Conservation (phyloP, 2,888 invertebrate species). For the Drosophila quinaria region DNA sequence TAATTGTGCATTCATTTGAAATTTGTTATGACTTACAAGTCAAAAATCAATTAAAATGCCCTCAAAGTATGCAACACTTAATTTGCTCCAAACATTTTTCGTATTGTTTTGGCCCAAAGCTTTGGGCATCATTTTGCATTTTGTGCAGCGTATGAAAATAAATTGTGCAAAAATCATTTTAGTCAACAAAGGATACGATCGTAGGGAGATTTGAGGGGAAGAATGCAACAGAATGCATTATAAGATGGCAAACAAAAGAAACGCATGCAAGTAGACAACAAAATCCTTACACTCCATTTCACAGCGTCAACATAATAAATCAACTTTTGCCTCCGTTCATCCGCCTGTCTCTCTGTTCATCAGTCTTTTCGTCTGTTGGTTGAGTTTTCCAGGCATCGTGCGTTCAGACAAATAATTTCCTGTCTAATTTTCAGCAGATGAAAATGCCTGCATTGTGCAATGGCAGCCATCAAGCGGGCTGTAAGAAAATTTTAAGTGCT, state of each 20-base stretch:
- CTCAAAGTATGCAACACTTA: slow-evolving; percentile 42
- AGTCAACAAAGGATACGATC: slow-evolving; percentile 1
- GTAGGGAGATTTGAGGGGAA: neutral
- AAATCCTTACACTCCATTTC: slow-evolving; percentile 66
- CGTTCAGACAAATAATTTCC: slow-evolving; percentile 67
- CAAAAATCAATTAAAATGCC: slow-evolving; percentile 53
- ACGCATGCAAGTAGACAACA: slow-evolving; percentile 59
- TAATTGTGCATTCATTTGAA: slow-evolving; percentile 14
- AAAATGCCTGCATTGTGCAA: slow-evolving; percentile 30
- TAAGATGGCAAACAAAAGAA: slow-evolving; percentile 54
- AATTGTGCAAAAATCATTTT: slow-evolving; percentile 48
- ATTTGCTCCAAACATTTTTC: slow-evolving; percentile 42
- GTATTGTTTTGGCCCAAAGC: slow-evolving; percentile 21
- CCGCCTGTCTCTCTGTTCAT: neutral
- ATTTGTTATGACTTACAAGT: slow-evolving; percentile 28
- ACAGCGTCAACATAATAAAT: slow-evolving; percentile 71
- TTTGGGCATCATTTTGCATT: slow-evolving; percentile 39
- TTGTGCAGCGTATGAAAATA: slow-evolving; percentile 49
- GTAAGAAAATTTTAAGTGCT: slow-evolving; percentile 51
- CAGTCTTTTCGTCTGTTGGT: neutral
- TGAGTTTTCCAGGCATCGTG: slow-evolving; percentile 14
- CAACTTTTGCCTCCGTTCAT: slow-evolving; percentile 45
- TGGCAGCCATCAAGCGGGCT: slow-evolving; percentile 41
- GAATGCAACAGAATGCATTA: slow-evolving; percentile 39
- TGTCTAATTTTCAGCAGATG: slow-evolving; percentile 59